Base-by-base conservation (phyloP, 2,888 invertebrate genomes). In the Agriopis leucophaearia region DNA sequence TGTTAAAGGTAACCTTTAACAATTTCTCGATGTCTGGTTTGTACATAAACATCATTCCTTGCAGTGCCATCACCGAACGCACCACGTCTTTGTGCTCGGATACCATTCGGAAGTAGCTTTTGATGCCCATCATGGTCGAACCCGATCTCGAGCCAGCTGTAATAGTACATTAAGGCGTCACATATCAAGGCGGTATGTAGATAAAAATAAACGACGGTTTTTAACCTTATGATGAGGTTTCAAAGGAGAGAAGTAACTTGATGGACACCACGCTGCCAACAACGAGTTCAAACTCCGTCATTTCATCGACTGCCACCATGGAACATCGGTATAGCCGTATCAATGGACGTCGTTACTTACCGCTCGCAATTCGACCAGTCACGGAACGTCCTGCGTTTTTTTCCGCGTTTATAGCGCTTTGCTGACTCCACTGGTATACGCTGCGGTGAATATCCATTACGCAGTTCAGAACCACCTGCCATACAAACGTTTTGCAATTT, bases 1-100 rank as follows among this genome's bases (percentile, higher is more conserved):
- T 9, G 0, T 5, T 0, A 48, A 48, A 12, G 1, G 2, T 12
- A 27, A 48, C 96, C 84, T 94, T 89, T 13, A 96, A 79, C 44
- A 96, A 84, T 74, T 94, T 94, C 40, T 92, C 88, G 59, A 97
- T 94, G 81, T 97, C 97, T 4, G 96, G 94, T 81, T 96, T 96
- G 73, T 96, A 94, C 83, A 96, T 94, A 73, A 95, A 94, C 88
- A 97, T 95, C 74, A 96, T 96, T 65, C 97, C 97, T 79, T 97
- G 96, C 70, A 97, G 89, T 69, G 96, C 96, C 95, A 97, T 96
- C 60, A 96, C 95, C 18, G 95, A 95, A 66, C 97, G 94, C 5
- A 96, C 94, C 42, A 97, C 95, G 84, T 97, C 97, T 85, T 97
- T 98, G 80, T 98, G 97, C 74, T 98, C 97, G 1, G 96, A 95